phyloP scores from a whole-genome alignment of 64 coral and sea anemone genomes.

The Astreopora myriophthalma region DNA sequence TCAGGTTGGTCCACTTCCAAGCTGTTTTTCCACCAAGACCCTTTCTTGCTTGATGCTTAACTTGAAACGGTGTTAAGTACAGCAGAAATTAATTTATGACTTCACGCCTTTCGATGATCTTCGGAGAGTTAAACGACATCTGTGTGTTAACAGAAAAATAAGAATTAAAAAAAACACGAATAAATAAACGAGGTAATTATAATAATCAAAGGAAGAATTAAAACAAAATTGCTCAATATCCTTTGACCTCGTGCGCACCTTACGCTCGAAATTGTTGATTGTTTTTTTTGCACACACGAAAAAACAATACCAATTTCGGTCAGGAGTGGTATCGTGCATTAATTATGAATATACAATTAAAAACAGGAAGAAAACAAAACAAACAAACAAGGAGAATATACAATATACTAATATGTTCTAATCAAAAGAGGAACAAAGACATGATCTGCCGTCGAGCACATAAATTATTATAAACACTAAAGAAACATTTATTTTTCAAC shows the following conservation, averaged over 20 bases:
- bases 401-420: not conserved
- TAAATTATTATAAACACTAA: not conserved
- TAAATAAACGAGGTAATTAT: not conserved
- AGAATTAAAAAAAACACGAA: not conserved
- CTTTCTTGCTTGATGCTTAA: too few species aligned
- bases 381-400: not conserved
- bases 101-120: too few species aligned
- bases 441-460: not conserved
- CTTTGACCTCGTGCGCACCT: not conserved
- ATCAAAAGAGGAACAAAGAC: not conserved
- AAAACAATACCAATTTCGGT: not conserved
- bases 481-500: not conserved
- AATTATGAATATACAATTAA: not conserved
- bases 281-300: not conserved
- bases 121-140: not conserved
- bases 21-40: not conserved
- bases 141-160: not conserved
- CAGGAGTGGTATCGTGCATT: not conserved
- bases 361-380: not conserved
- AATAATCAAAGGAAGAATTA: not conserved
- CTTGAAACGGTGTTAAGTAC: too few species aligned
- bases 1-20: not conserved
- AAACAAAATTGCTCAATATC: not conserved
- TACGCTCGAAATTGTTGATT: not conserved
- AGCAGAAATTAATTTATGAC: too few species aligned